Base-by-base conservation (phyloP, 2,888 invertebrate species). In the Xestia xanthographa region DNA sequence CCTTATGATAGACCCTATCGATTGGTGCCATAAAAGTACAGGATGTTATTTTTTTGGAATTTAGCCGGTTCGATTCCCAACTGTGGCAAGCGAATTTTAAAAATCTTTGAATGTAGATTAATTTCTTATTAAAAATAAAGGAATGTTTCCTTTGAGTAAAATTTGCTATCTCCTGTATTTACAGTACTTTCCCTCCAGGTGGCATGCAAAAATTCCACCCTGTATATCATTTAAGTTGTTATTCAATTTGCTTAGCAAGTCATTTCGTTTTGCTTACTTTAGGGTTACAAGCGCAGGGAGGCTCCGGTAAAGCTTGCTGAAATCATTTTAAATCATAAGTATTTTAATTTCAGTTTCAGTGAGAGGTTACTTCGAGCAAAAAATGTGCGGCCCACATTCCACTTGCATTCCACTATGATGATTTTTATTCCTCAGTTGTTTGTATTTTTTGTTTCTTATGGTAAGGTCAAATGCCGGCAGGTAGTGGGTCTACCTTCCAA, bases 231-330 rank as follows among this genome's bases (percentile, higher is more conserved):
- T 34, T 29, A 60, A 60, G 9, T 20, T 60, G 20, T 34, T 60
- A 29, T 58, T 29, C 29, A 63, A 63, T 38, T 63, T n/a, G n/a
- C 12, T 63, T 63, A 41, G 17, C n/a, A 41, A 26, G n/a, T 41
- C 0, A 63, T n/a, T 17, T 63, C 41, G 67, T 34, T 72, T 29
- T 75, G 88, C 94, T 94, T 87, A 94, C 94, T 65, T 29, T 83
- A 65, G 85, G 86, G 70, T 90, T 83, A 73, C 94, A 94, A 81
- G 79, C 88, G 77, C 96, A 95, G 12, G 93, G 91, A 17, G 89
- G 87, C 66, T 94, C 93, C 77, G 90, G 83, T 66, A 91, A 83
- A 50, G 86, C 89, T 90, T 94, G 92, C 95, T 95, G 90, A 56
- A 91, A 93, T 74, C 26, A 82, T 50, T 43, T 50, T 5, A 38